Base-by-base conservation (phyloP, 2,888 invertebrate genomes). In the Quadroppia sp. region DNA sequence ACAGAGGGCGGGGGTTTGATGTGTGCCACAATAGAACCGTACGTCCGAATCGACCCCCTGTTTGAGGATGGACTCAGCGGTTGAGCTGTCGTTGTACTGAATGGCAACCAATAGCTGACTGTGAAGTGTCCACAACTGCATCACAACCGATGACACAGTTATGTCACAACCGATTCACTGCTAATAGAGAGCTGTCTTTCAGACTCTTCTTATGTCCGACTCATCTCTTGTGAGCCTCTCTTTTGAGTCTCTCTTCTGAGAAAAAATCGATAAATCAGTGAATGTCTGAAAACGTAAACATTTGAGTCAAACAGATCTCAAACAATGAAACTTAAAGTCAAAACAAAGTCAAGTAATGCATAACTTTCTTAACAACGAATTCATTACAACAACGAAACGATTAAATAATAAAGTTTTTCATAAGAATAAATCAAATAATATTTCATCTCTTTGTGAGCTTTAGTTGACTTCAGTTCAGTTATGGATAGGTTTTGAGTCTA, bases 31-130 rank as follows among this genome's bases (percentile, higher is more conserved):
- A 50, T 75, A 73, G 76, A 79, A 79, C 23, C 78, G 75, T 23
- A 75, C 73, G 71, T 79, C 79, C 15, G 78, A 72, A 74, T 79
- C 79, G 6, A 79, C 74, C 17, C 78, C 78, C 30, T 75, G 73
- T 72, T 77, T 74, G 15, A 79, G 76, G 11, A 79, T 69, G 2
- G 32, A 42, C 45, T 78, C 74, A 4, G 75, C 74, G 1, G 76
- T 76, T 2, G 73, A 42, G 7, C 77, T 72, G 67, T 79, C 78
- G 69, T 79, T 78, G 30, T 76, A 77, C 50, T 77, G 76, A 59
- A 79, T 78, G 50, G 79, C 79, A 61, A 77, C 76, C 50, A 79
- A 74, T 25, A 74, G 75, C 53, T 77, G 77, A 13, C 77, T 76
- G 53, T 77, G 76, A 36, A 78, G 76, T 13, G 75, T 71, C 77